Evolutionary conservation across 1,140 invertebrate genomes (phyloP).

Genomic region (Dysdera silvatica): DNA sequence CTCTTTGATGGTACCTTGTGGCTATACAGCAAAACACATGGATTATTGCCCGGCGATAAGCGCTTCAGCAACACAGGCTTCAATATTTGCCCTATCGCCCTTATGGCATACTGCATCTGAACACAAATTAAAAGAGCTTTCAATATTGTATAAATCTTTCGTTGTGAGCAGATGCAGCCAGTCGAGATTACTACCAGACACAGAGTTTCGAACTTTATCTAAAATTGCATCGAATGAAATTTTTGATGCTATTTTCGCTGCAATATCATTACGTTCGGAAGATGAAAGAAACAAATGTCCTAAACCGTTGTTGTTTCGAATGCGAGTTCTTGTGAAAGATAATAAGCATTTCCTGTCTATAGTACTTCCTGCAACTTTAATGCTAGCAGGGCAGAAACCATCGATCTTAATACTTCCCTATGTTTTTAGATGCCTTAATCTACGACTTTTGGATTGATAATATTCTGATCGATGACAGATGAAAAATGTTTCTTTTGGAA

Average conservation of each 20-base stretch:
- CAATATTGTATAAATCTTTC: slow-evolving; percentile 15
- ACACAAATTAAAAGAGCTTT: not conserved
- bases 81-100: not conserved
- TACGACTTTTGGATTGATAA: too few relatives aligned
- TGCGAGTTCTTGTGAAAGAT: not conserved
- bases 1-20: not conserved
- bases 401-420: not conserved
- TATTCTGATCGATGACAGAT: too few relatives aligned
- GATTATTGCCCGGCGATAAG: not conserved
- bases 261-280: not conserved
- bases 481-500: too few relatives aligned
- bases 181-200: not conserved
- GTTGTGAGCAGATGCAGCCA: not conserved
- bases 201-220: not conserved
- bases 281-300: not conserved
- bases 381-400: not conserved
- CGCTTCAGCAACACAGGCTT: not conserved
- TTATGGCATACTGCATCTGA: not conserved
- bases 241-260: slow-evolving; percentile 1
- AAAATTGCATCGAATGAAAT: not conserved
- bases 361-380: not conserved
- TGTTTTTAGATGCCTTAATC: not conserved
- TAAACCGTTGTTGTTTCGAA: not conserved
- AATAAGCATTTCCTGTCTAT: not conserved
- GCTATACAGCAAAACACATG: not conserved